Evolutionary conservation across 2,888 invertebrate genomes (phyloP), one percentile per base, ranked within the genome.

Genomic region (Sinopyrophorus schimmeli): DNA sequence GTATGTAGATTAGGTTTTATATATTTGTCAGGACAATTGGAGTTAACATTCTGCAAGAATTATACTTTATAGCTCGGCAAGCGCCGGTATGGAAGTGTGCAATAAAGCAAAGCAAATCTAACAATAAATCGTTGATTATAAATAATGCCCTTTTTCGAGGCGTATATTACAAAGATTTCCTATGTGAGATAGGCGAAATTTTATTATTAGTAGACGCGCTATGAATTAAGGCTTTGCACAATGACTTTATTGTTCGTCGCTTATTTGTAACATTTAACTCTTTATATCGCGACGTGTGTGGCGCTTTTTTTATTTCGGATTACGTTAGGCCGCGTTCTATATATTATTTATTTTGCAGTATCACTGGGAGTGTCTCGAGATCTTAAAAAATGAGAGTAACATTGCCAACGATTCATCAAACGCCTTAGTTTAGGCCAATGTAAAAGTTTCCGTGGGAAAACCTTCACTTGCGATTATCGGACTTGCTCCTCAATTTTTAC

Each of bases 1-100:
- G 44, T 44, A 44, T 44, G 44, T 37, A 44, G 44, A 44, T 44
- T 37, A 44, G 44, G 21, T 23, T 44, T 44, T 44, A 37, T 38
- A 44, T 37, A 44, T 44, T 44, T 44, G 44, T 44, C 44, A 44
- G 44, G 37, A 44, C 44, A 44, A 44, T 44, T 44, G 44, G 28
- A 44, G 44, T 38, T 35, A 44, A 44, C 44, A 44, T 44, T 44
- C 38, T 43, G 37, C 44, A 21, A 16, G 11, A 23, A 30, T 44
- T 37, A 35, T 44, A 44, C 44, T 44, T 37, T 37, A 44, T 44
- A 37, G 44, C 37, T 14, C 37, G 12, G 24, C 15, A 37, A 44
- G 38, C 38, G 35, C n/a, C n/a, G n/a, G n/a, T n/a, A n/a, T n/a
- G n/a, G n/a, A n/a, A n/a, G n/a, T n/a, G n/a, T n/a, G n/a, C n/a